Percentiles rank a stretch among this genome's conserved stretches.
Evolutionary conservation across 2,113 vertebrate genomes (phyloP).

Genomic region (Dolichotis patagonum): DNA sequence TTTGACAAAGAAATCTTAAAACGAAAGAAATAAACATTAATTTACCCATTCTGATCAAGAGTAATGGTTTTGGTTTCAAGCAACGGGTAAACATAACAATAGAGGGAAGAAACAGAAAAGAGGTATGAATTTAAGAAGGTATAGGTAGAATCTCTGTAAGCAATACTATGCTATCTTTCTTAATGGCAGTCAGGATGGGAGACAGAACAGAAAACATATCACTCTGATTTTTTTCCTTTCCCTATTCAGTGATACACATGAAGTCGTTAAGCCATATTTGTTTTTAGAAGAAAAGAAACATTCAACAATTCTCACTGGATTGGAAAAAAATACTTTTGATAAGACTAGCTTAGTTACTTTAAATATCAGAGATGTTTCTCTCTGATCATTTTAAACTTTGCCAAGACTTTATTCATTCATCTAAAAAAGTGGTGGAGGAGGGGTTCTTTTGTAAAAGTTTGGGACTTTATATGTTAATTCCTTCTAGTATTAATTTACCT

Average conservation of each 20-base stretch:
- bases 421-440: background rate
- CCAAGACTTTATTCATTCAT: background rate
- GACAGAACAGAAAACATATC: background rate
- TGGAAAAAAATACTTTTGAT: background rate
- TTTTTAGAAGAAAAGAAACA: conserved; percentile 1
- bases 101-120: background rate
- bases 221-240: background rate
- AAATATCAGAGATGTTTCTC: background rate
- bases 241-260: background rate
- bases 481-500: conserved; percentile 14
- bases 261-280: background rate
- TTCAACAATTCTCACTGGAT: conserved; percentile 12
- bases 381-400: conserved; percentile 25
- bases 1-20: background rate
- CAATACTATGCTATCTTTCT: background rate
- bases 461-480: background rate
- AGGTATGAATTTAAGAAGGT: background rate
- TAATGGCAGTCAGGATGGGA: background rate
- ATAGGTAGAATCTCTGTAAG: background rate
- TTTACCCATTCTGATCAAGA: background rate
- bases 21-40: conserved; percentile 17
- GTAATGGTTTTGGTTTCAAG: background rate
- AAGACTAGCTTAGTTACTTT: background rate
- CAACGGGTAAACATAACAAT: background rate
- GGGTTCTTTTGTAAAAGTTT: background rate